These are phyloP conservation scores for Bombus confusus DNA, from an alignment of 1,140 invertebrate genomes.

Conservation along the genomic window DNA sequence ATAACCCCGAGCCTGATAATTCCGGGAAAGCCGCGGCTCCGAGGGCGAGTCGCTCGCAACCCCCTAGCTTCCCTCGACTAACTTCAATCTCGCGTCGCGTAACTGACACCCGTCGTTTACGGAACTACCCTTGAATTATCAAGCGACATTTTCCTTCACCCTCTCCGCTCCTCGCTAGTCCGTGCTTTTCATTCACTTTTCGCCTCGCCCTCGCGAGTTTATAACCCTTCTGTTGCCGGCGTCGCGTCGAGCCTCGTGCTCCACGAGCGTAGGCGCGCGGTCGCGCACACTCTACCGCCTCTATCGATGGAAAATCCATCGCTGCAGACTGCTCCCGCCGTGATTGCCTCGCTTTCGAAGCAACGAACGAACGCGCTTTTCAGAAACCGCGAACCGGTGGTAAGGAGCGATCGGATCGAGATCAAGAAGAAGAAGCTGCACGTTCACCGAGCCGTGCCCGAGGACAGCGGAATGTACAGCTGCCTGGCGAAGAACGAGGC, in stretches of 20 bases:
- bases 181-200: constrained; percentile 20
- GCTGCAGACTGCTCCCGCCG: no score
- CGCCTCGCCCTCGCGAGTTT: not conserved
- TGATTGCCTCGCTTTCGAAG: not conserved
- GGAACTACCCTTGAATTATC: constrained; percentile 56
- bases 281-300: not conserved
- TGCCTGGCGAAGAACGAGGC: constrained; percentile 87
- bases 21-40: not conserved
- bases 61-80: not conserved
- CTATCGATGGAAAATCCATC: constrained; percentile 7
- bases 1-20: constrained; percentile 29
- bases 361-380: not conserved
- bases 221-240: not conserved
- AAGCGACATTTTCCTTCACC: constrained; percentile 40
- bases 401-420: constrained; percentile 84
- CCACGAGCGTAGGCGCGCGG: not conserved
- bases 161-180: not conserved
- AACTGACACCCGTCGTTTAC: constrained; percentile 60
- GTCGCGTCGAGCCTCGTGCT: not conserved
- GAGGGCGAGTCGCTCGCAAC: not conserved
- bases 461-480: constrained; percentile 89
- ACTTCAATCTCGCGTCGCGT: constrained; percentile 40
- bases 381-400: constrained; percentile 86
- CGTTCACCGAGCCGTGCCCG: constrained; percentile 84
- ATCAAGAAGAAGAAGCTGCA: constrained; percentile 86